phyloP scores from a whole-genome alignment of 1,140 invertebrate species.

The Leptestheria dahalacensis region DNA sequence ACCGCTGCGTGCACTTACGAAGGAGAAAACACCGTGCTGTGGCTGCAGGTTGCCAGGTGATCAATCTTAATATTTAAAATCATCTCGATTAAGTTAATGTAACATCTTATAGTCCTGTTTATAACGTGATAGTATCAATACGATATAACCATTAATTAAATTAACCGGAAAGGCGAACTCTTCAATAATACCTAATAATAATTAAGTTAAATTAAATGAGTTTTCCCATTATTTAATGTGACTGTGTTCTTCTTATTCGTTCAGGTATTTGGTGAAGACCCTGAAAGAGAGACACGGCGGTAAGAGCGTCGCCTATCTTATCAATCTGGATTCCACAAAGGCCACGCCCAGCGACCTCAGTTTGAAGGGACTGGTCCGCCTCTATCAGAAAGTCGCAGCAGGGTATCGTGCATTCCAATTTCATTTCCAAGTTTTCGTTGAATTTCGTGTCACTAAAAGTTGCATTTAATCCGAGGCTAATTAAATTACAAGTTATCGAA shows the following conservation, averaged over 20 bases:
- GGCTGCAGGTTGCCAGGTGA: conserved; percentile 73
- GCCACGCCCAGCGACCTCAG: neutral
- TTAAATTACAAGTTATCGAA: no score
- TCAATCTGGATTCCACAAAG: neutral
- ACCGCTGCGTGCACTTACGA: conserved; percentile 81
- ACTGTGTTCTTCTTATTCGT: no score
- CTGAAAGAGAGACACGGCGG: neutral
- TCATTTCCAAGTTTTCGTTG: no score
- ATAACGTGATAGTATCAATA: no score
- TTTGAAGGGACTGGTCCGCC: neutral
- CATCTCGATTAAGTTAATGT: neutral
- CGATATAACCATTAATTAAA: no score
- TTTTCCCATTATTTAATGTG: no score
- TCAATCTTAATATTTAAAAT: conserved; percentile 44
- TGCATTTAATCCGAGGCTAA: no score
- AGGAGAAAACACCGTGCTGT: conserved; percentile 84
- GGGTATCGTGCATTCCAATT: conserved; percentile 38
- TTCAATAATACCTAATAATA: no score
- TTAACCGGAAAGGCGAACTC: no score
- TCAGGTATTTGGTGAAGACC: neutral
- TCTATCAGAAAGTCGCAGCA: conserved; percentile 48
- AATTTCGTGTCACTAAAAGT: no score
- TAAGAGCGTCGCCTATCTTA: conserved; percentile 1
- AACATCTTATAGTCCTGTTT: no score
- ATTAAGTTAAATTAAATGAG: no score